These are phyloP conservation scores for Rhopalosiphum maidis DNA, from an alignment of 1,140 invertebrate species.

Conservation along the genomic window DNA sequence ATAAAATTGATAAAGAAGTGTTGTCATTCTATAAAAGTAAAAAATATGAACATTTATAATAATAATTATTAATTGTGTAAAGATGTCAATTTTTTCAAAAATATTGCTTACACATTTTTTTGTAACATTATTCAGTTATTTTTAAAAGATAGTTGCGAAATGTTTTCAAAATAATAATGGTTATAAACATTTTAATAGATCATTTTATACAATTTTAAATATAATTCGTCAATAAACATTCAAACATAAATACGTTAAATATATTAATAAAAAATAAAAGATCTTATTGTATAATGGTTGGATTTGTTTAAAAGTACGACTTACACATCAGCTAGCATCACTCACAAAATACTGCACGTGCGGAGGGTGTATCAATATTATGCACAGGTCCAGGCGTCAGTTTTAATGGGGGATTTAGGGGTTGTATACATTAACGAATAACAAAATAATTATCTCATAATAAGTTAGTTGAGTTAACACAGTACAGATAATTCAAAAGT, in stretches of 20 bases:
- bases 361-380: neutral
- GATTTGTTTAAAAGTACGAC: neutral
- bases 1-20: no score
- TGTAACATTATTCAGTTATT: neutral
- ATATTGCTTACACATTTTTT: neutral
- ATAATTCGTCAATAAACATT: neutral
- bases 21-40: no score
- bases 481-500: neutral
- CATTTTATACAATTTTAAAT: neutral
- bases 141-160: neutral
- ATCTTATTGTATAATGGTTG: neutral
- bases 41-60: no score
- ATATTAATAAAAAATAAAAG: neutral
- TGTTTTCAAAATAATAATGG: neutral
- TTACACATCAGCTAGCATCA: neutral
- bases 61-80: no score
- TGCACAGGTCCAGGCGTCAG: neutral
- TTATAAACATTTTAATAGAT: neutral
- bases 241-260: neutral
- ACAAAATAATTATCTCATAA: neutral
- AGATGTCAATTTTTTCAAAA: no score
- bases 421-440: neutral
- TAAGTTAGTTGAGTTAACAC: neutral
- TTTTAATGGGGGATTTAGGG: neutral
- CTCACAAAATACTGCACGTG: neutral